Evolutionary conservation across 2,888 invertebrate genomes (phyloP), one percentile per base, ranked within the genome.

Genomic region (Thymelicus acteon): DNA sequence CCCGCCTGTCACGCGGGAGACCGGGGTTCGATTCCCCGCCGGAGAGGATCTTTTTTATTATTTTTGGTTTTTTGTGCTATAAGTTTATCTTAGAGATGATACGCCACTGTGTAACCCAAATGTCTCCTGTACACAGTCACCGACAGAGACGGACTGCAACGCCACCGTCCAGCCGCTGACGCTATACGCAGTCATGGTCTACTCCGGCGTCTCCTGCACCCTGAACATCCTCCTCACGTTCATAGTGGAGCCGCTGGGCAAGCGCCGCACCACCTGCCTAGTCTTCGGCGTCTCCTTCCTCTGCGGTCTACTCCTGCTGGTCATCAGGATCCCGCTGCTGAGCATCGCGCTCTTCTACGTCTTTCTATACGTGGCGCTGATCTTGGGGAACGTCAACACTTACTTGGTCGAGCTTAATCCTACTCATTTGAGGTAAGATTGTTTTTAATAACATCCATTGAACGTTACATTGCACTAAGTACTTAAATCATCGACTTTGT

Each of bases 1-100:
- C 93, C 94, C 93, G 94, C 94, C 93, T 94, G 93, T 94, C 93
- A 93, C 94, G 93, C 93, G 93, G 93, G 93, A 94, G 94, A 94
- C 94, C 93, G 92, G 93, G 93, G 93, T 94, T 94, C 94, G 93
- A 64, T 71, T 71, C 64, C 61, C 64, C 65, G 71, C 71, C 71
- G 62, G 65, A 71, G 65, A 71, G 64, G 49, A 19, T 12, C 8
- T 12, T 44, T 44, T 44, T 44, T 10, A 12, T 40, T 40, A 40
- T 40, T 44, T 44, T 44, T 31, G 31, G 1, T 19, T 19, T 19
- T 19, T 19, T 19, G 19, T 19, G 19, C 19, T 2, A 0, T 19
- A 19, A 31, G 5, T 31, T 31, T 31, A 0, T 24, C 24, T 31
- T 5, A 31, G 31, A 31, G 31, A 31, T 31, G 31, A 31, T 31